Conservation (phyloP, 2,113 vertebrate genomes). For the Paradisaea rubra region DNA sequence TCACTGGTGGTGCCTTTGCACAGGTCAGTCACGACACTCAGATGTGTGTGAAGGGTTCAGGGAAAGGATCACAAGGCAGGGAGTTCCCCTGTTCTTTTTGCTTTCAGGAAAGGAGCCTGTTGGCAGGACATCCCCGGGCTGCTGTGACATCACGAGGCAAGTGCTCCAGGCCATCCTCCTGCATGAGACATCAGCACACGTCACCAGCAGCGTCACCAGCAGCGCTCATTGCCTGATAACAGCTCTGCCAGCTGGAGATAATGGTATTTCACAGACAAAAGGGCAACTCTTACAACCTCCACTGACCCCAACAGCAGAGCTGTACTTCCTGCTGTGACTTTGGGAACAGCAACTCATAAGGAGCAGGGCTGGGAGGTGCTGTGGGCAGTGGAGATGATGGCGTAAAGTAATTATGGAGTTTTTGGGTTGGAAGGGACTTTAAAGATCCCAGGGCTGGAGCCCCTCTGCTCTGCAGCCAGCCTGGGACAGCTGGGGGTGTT, state of each 20-base stretch:
- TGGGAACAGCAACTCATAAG: accelerated
- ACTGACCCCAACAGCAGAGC: not conserved
- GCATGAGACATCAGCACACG: accelerated
- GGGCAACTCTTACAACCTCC: not conserved
- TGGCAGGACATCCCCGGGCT: not conserved
- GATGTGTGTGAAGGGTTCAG: not conserved
- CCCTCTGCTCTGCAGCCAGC: not conserved
- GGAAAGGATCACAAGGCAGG: not conserved
- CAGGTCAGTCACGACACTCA: accelerated
- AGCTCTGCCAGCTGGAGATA: not conserved
- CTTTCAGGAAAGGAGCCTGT: not conserved
- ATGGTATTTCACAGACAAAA: not conserved
- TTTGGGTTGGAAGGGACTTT: not conserved
- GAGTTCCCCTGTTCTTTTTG: not conserved
- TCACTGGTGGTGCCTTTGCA: not conserved
- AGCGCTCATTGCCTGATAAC: not conserved
- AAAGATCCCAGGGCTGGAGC: not conserved
- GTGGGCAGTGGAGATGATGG: accelerated
- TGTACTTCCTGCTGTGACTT: not conserved
- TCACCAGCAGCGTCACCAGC: not conserved
- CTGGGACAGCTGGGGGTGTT: not conserved
- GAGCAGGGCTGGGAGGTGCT: not conserved
- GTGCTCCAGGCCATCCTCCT: not conserved
- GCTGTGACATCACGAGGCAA: not conserved
- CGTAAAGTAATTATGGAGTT: not conserved